phyloP scores from a whole-genome alignment of 2,797 vertebrate genomes.

The Gephyroberyx darwinii region DNA sequence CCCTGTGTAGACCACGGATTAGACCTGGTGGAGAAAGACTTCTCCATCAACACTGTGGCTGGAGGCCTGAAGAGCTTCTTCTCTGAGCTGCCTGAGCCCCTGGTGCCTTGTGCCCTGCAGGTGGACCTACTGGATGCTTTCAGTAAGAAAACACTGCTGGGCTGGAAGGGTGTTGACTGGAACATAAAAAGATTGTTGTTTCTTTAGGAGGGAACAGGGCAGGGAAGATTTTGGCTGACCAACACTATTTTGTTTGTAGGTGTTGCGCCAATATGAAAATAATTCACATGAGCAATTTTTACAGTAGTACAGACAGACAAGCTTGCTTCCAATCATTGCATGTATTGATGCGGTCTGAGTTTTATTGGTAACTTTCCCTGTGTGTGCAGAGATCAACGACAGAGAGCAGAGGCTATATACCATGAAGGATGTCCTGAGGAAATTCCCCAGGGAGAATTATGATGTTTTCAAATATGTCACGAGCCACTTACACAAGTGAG shows the following conservation, averaged over 20 bases:
- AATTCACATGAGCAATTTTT: constrained; percentile 16
- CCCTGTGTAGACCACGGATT: constrained; percentile 86
- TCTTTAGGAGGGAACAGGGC: constrained; percentile 49
- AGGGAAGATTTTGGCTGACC: constrained; percentile 42
- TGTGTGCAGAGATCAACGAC: constrained; percentile 89
- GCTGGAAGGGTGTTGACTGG: constrained; percentile 61
- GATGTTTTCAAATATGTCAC: constrained; percentile 96
- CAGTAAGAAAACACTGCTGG: constrained; percentile 88
- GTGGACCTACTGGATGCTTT: constrained; percentile 93
- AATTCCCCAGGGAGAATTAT: constrained; percentile 93
- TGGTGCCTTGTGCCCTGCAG: constrained; percentile 93
- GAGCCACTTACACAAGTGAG: constrained; percentile 93
- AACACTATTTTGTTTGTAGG: constrained; percentile 33
- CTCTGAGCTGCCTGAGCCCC: constrained; percentile 93
- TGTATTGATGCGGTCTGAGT: constrained; percentile 6
- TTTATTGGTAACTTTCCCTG: constrained; percentile 22
- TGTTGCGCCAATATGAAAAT: constrained; percentile 28
- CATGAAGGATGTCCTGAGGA: constrained; percentile 93
- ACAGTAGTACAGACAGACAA: not conserved
- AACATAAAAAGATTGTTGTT: constrained; percentile 66
- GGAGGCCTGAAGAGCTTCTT: constrained; percentile 97
- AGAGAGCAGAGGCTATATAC: constrained; percentile 92
- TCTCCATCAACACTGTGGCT: constrained; percentile 94
- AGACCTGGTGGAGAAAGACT: constrained; percentile 96
- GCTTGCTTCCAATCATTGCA: constrained; percentile 27